These are phyloP conservation scores for Paramormyrops kingsleyae DNA, from an alignment of 2,113 vertebrate species.

Conservation along the genomic window DNA sequence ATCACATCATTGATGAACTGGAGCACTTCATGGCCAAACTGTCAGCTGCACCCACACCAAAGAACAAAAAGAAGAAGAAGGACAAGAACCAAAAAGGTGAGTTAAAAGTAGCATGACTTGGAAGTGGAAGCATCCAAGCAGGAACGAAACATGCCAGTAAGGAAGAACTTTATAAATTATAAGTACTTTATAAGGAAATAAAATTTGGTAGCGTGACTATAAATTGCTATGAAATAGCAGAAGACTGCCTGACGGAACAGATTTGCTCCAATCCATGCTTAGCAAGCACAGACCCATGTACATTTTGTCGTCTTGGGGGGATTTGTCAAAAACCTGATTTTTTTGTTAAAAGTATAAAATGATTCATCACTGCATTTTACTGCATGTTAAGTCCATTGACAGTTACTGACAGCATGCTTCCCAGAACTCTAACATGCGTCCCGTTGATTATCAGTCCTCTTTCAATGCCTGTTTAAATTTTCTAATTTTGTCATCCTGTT, in stretches of 20 bases:
- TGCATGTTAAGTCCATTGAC: neutral
- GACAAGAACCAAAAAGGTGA: conserved; percentile 49
- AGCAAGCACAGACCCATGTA: neutral
- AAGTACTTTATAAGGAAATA: neutral
- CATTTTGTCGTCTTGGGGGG: neutral
- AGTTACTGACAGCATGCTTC: neutral
- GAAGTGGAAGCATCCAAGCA: neutral
- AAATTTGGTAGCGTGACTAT: neutral
- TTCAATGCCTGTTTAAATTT: neutral
- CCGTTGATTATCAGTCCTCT: neutral
- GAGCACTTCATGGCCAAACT: conserved; percentile 64
- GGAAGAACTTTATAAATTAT: neutral
- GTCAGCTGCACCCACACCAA: neutral
- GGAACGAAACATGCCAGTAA: neutral
- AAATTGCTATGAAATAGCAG: neutral
- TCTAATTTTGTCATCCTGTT: neutral
- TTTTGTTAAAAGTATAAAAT: neutral
- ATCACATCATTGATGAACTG: conserved; percentile 67
- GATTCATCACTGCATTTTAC: neutral
- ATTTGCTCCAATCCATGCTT: neutral
- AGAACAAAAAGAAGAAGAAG: conserved; percentile 41
- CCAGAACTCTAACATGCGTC: neutral
- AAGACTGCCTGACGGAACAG: neutral
- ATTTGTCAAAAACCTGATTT: neutral
- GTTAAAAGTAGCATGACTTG: neutral